Percentiles rank a stretch among this genome's conserved stretches.
Conservation (phyloP, 2,797 vertebrate species). For the Rachycentron canadum region DNA sequence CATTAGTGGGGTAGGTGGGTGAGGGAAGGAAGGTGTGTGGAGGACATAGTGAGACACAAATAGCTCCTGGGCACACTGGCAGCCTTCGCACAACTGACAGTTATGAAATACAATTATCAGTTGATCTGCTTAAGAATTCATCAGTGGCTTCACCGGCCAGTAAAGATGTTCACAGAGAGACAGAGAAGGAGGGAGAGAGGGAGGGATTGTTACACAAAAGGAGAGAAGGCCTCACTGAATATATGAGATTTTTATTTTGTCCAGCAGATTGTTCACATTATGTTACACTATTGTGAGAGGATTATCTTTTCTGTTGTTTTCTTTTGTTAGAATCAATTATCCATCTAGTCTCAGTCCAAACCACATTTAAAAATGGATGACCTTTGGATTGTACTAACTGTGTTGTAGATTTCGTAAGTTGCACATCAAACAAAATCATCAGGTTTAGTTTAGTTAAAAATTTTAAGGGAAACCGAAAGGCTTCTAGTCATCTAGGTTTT, state of each 20-base stretch:
- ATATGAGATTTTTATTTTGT: slow-evolving; percentile 80
- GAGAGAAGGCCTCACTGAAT: slow-evolving; percentile 68
- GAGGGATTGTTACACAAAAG: slow-evolving; percentile 36
- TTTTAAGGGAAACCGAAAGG: background rate
- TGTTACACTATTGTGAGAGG: slow-evolving; percentile 59
- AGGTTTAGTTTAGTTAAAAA: background rate
- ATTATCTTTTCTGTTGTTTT: slow-evolving; percentile 58
- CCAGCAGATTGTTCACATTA: slow-evolving; percentile 76
- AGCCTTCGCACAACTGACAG: slow-evolving; percentile 91
- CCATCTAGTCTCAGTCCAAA: slow-evolving; percentile 2
- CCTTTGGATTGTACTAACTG: background rate
- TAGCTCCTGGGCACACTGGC: slow-evolving; percentile 90
- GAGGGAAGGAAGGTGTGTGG: slow-evolving; percentile 52
- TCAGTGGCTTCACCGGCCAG: slow-evolving; percentile 89
- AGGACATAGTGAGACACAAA: slow-evolving; percentile 87
- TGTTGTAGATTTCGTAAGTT: background rate
- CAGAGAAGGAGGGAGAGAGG: slow-evolving; percentile 1
- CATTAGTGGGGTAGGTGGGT: slow-evolving; percentile 9
- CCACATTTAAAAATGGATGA: background rate
- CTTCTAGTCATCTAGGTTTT: background rate
- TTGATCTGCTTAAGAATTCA: slow-evolving; percentile 97
- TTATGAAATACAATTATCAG: slow-evolving; percentile 97
- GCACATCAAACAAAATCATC: too few relatives aligned
- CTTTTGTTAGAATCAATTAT: slow-evolving; percentile 13
- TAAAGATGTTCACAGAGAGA: slow-evolving; percentile 82